phyloP scores from a whole-genome alignment of 2,888 invertebrate genomes.

The Lottia gigantea region DNA sequence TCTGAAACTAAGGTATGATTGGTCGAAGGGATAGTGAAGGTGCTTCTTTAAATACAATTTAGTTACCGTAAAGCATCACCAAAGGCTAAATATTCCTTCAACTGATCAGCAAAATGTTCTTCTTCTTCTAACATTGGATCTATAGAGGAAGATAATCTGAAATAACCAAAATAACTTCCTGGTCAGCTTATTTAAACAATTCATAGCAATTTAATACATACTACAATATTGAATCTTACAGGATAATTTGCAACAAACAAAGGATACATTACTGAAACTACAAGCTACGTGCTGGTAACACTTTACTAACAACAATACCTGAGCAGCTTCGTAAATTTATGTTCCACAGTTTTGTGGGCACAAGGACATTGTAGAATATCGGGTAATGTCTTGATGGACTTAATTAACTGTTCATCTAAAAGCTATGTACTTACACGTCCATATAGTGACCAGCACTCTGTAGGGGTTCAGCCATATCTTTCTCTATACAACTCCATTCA shows the following conservation, averaged over 20 bases:
- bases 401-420: neutral
- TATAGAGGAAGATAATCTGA: slow-evolving; percentile 75
- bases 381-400: neutral
- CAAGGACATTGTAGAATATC: neutral
- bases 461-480: slow-evolving; percentile 81
- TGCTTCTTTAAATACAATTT: no score
- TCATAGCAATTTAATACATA: no score
- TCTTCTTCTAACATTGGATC: slow-evolving; percentile 84
- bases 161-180: slow-evolving; percentile 14
- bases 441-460: slow-evolving; percentile 75
- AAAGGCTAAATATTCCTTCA: slow-evolving; percentile 85
- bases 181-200: neutral
- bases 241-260: no score
- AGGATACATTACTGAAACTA: no score
- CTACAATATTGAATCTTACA: no score
- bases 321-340: no score
- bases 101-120: slow-evolving; percentile 83
- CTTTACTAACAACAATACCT: no score
- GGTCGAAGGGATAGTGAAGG: no score
- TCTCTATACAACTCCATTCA: slow-evolving; percentile 87
- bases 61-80: slow-evolving; percentile 76
- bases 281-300: no score
- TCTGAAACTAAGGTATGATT: no score
- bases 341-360: neutral
- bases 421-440: slow-evolving; percentile 73